These are phyloP conservation scores for Acanthurus lineatus DNA, from an alignment of 2,797 vertebrate genomes.

Conservation along the genomic window DNA sequence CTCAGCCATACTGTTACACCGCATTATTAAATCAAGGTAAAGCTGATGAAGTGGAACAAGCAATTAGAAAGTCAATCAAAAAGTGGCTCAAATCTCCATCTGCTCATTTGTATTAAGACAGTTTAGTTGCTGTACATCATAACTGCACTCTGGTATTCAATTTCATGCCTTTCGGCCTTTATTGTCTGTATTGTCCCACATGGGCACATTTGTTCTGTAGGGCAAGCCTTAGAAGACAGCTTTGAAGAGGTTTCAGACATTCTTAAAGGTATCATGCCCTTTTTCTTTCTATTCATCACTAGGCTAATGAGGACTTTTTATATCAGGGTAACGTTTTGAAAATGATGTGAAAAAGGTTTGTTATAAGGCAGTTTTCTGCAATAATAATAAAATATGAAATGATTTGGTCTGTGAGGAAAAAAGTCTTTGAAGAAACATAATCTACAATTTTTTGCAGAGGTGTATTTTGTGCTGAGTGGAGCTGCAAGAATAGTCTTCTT, in stretches of 20 bases:
- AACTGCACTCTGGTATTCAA: constrained; percentile 30
- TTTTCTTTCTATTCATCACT: constrained; percentile 36
- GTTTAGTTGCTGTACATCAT: constrained; percentile 42
- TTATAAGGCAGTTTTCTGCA: constrained; percentile 19
- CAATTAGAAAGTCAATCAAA: constrained; percentile 70
- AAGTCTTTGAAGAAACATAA: not conserved
- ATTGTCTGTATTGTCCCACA: constrained; percentile 35
- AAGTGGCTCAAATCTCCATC: constrained; percentile 51
- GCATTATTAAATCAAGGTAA: constrained; percentile 60
- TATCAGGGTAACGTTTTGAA: constrained; percentile 7
- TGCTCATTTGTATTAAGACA: constrained; percentile 56
- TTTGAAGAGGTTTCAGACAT: constrained; percentile 33
- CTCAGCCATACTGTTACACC: constrained; percentile 42
- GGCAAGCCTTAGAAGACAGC: constrained; percentile 18
- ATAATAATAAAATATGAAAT: constrained; percentile 1
- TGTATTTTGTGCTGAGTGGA: not conserved
- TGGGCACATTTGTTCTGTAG: constrained; percentile 37
- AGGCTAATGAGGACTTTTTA: constrained; percentile 36
- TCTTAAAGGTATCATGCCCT: constrained; percentile 15
- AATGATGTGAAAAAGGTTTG: constrained; percentile 13
- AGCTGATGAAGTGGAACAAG: constrained; percentile 67
- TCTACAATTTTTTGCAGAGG: not conserved
- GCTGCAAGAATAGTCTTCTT: not conserved
- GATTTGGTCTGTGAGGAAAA: not conserved
- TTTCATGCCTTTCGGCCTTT: constrained; percentile 34